Percentiles rank a stretch among this genome's conserved stretches.
phyloP scores from a whole-genome alignment of 1,140 invertebrate genomes.

The Brachionus koreanus region DNA sequence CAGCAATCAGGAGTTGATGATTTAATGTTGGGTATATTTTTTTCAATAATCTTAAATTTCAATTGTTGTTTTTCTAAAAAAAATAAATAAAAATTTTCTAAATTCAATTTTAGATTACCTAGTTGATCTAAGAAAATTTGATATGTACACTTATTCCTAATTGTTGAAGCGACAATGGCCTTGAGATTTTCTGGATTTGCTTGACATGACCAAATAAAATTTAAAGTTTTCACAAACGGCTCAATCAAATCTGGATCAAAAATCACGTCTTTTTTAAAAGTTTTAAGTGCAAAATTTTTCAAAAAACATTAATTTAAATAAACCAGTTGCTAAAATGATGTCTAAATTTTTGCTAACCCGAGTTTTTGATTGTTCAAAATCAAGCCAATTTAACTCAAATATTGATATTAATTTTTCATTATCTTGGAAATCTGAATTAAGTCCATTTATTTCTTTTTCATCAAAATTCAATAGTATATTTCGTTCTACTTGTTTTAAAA shows the following conservation, averaged over 20 bases:
- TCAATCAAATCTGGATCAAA: constrained; percentile 21
- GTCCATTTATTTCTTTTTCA: not conserved
- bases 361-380: not conserved
- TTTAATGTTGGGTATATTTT: not conserved
- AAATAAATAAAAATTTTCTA: not conserved
- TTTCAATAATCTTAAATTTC: not conserved
- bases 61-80: not conserved
- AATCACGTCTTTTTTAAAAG: not conserved
- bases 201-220: constrained; percentile 3
- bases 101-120: not conserved
- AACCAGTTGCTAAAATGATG: constrained; percentile 17
- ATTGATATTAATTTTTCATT: not conserved
- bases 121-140: not conserved
- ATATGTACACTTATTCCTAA: constrained; percentile 1
- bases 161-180: not conserved
- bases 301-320: not conserved
- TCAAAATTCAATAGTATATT: not conserved
- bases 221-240: not conserved
- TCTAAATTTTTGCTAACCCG: not conserved
- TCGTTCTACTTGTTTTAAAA: constrained; percentile 2
- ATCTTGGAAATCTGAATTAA: not conserved
- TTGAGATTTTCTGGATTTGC: not conserved
- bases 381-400: constrained; percentile 5
- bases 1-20: not conserved
- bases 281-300: not conserved